Base-by-base conservation (phyloP, 1,140 invertebrate genomes). In the Episyrphus balteatus region DNA sequence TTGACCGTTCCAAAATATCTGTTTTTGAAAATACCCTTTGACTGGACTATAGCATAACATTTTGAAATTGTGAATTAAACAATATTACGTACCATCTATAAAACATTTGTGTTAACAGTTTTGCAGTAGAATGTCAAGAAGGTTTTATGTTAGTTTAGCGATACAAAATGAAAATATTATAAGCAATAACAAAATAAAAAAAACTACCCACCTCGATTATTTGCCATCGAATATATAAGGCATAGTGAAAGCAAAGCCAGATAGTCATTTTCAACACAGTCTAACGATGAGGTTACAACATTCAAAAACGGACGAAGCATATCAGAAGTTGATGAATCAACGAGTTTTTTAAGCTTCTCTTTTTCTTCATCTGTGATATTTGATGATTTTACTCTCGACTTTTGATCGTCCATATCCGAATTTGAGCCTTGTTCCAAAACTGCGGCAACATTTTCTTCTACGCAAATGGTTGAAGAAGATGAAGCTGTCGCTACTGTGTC, bases 361-460 rank as follows among this genome's bases (percentile, higher is more conserved):
- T 95, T 94, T 57, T 95, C 90, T 68, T 96, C 92, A 59, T 96
- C 91, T 0, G 91, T 94, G 17, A 92, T 89, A 71, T 93, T 95
- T 15, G 72, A 69, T 21, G 62, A 46, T 32, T 52, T 52, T 1
- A 11, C 3, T 5, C 36, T 17, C 11, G 17, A 5, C 15, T 17
- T 7, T 21, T 36, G 44, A 36, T 36, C 32, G 9, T 45, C 19
- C 37, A 36, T 5, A 36, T 6, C 10, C 11, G 65, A 69, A 26
- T 31, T 12, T 53, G 61, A 65, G 2, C 59, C 1, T 60, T 45
- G 33, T 26, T 5, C 21, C 8, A 5, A 8, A 8, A 26, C 21
- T 26, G 21, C 21, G 3, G 21, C 3, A 26, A 26, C 21, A 26
- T 8, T 26, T 26, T 26, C 21, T 26, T 26, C 21, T 8, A 8